Conservation (phyloP, 2,113 vertebrate species). For the Crotalus tigris region DNA sequence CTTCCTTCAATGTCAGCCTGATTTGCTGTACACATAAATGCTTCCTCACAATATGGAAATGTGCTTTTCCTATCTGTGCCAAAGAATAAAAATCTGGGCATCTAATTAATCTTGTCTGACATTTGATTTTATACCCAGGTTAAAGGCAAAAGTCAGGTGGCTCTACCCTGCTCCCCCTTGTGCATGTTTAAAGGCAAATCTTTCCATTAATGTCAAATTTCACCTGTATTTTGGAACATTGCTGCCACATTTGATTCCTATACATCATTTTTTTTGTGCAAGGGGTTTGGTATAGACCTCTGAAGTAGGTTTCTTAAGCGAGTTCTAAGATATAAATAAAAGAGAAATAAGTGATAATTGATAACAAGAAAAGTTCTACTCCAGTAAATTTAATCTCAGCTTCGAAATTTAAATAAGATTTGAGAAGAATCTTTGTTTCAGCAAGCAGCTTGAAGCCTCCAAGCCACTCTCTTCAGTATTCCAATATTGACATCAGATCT, state of each 20-base stretch:
- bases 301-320: slow-evolving; percentile 38
- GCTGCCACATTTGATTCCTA: slow-evolving; percentile 78
- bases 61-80: slow-evolving; percentile 70
- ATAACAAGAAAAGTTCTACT: slow-evolving; percentile 27
- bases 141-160: slow-evolving; percentile 72
- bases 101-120: slow-evolving; percentile 88
- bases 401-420: neutral
- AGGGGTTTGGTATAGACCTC: slow-evolving; percentile 62
- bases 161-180: neutral
- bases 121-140: slow-evolving; percentile 80
- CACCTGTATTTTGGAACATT: slow-evolving; percentile 75
- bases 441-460: neutral
- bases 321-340: neutral
- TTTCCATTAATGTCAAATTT: slow-evolving; percentile 93
- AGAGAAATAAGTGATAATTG: slow-evolving; percentile 46
- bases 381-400: neutral
- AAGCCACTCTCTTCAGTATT: neutral
- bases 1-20: slow-evolving; percentile 73
- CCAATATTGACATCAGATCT: neutral
- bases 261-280: slow-evolving; percentile 69
- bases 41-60: slow-evolving; percentile 80
- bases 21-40: slow-evolving; percentile 68
- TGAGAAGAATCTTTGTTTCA: neutral
- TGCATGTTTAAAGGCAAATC: slow-evolving; percentile 86
- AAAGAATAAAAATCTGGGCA: slow-evolving; percentile 73